Percentiles rank a stretch among this genome's conserved stretches.
phyloP scores from a whole-genome alignment of 1,140 invertebrate species.

The Orchestia grillus region DNA sequence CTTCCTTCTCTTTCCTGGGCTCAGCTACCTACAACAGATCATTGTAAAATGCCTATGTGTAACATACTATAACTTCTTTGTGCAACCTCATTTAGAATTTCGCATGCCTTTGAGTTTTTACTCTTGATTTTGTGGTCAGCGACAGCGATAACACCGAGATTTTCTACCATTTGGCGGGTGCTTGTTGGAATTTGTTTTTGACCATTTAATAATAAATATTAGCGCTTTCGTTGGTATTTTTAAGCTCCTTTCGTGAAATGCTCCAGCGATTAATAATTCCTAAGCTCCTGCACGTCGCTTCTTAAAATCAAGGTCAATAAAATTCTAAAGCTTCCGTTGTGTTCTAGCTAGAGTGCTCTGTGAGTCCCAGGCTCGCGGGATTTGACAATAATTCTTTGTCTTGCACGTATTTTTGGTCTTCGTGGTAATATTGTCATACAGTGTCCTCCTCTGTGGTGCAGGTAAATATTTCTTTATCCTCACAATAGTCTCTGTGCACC shows the following conservation, averaged over 20 bases:
- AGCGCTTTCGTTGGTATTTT: background rate
- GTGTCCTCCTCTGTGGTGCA: background rate
- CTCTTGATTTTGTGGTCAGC: background rate
- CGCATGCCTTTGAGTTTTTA: background rate
- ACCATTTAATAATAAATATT: background rate
- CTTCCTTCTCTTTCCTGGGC: background rate
- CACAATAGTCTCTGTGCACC: background rate
- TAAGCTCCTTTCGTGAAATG: background rate
- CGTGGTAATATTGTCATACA: background rate
- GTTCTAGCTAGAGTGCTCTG: background rate
- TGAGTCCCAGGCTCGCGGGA: background rate
- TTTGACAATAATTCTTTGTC: too few relatives aligned
- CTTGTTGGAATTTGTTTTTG: background rate
- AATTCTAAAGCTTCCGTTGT: background rate
- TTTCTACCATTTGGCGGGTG: background rate
- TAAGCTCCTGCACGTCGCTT: background rate
- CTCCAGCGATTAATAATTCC: background rate
- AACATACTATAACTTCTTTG: background rate
- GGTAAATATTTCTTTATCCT: background rate
- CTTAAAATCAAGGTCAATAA: background rate
- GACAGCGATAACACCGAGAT: background rate
- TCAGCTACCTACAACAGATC: background rate
- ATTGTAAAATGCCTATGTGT: background rate
- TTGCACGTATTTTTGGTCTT: background rate
- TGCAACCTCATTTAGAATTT: background rate